Percentiles rank a stretch among this genome's conserved stretches.
These are phyloP conservation scores for Carcinoscorpius rotundicauda DNA, from an alignment of 1,140 invertebrate genomes.

Conservation along the genomic window DNA sequence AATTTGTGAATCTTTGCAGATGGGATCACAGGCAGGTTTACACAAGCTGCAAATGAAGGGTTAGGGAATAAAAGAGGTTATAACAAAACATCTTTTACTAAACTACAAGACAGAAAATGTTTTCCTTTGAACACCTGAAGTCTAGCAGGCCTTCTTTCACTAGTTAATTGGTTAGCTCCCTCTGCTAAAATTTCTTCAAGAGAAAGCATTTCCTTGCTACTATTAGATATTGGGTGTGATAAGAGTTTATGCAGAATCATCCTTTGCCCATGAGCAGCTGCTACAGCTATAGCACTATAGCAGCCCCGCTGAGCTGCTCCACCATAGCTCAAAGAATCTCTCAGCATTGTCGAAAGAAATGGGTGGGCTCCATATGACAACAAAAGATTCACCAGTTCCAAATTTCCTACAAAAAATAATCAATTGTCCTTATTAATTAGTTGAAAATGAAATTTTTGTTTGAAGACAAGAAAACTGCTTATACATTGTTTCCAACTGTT, in stretches of 20 bases:
- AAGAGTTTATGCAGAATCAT: constrained; percentile 60
- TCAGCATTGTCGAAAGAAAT: constrained; percentile 67
- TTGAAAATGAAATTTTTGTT: no score
- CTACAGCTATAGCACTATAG: constrained; percentile 65
- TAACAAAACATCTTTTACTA: no score
- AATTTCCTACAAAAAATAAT: constrained; percentile 7
- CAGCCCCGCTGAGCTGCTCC: constrained; percentile 68
- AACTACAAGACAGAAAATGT: no score
- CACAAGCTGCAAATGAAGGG: no score
- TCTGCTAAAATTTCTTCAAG: constrained; percentile 82
- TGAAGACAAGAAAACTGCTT: no score
- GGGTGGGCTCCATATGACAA: constrained; percentile 71
- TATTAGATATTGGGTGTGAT: constrained; percentile 48
- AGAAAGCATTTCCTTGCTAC: constrained; percentile 59
- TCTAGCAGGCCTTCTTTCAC: no score
- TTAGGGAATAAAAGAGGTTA: no score
- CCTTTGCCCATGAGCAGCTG: constrained; percentile 69
- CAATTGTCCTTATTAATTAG: no score
- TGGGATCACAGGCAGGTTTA: no score
- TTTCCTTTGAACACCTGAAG: no score
- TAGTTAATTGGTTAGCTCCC: constrained; percentile 36
- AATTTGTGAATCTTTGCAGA: no score
- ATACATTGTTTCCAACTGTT: no score
- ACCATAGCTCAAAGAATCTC: constrained; percentile 69
- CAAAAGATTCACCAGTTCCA: constrained; percentile 64